phyloP scores from a whole-genome alignment of 2,888 invertebrate species.

The Steinernema scapterisci region DNA sequence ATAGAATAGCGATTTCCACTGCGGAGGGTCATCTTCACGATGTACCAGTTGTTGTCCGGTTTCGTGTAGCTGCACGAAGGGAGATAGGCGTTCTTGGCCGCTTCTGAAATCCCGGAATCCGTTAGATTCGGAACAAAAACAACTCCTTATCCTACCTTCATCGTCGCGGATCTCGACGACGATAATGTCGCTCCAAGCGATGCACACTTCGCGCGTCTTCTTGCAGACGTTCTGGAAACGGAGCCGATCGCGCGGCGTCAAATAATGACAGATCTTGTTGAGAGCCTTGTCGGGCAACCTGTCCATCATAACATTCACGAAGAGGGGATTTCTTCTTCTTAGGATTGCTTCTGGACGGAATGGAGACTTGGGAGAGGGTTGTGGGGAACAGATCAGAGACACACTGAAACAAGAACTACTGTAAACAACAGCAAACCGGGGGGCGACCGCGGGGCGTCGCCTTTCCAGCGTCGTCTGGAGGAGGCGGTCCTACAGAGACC shows the following conservation, averaged over 20 bases:
- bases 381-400: too few species aligned
- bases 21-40: conserved; percentile 4
- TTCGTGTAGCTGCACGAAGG: conserved; percentile 15
- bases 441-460: too few species aligned
- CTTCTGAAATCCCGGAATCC: conserved; percentile 3
- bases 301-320: conserved; percentile 10
- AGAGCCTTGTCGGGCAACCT: conserved; percentile 35
- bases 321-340: too few species aligned
- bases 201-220: neutral
- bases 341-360: too few species aligned
- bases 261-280: conserved; percentile 19
- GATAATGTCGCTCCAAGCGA: conserved; percentile 35
- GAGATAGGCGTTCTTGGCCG: neutral
- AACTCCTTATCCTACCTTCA: conserved; percentile 1
- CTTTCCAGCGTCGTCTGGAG: too few species aligned
- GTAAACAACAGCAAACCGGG: too few species aligned
- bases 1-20: neutral
- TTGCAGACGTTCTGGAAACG: conserved; percentile 35
- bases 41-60: conserved; percentile 12
- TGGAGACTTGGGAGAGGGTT: too few species aligned
- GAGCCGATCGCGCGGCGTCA: conserved; percentile 38
- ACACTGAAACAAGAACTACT: too few species aligned
- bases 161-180: conserved; percentile 36
- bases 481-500: too few species aligned
- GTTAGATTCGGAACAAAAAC: too few species aligned